Base-by-base conservation (phyloP, 1,140 invertebrate genomes). In the Drosophila tristis region DNA sequence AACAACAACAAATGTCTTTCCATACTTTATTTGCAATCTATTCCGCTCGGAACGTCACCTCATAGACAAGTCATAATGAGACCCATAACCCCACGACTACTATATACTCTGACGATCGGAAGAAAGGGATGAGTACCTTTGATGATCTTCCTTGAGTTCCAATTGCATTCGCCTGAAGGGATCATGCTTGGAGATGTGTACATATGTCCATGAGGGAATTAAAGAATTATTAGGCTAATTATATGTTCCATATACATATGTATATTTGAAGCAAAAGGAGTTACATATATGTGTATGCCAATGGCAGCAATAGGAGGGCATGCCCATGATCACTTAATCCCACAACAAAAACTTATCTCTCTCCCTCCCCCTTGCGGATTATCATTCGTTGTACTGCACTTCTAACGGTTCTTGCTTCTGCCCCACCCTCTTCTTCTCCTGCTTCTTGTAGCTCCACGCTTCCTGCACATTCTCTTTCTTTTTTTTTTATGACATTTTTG, bases 1-100 rank as follows among this genome's bases (percentile, higher is more conserved):
- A n/a, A n/a, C n/a, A 20, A 20, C 20, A 20, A 20, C 20, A 20
- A 20, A 20, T 20, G 59, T 66, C 67, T 54, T 50, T 50, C 42
- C 59, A 63, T 61, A 74, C 55, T 57, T 65, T 65, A 71, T 75
- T 75, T 75, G 56, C 51, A 64, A 78, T 64, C 50, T 57, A 62
- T 64, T 63, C 44, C 48, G 63, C 35, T 58, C 60, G 48, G 62
- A 67, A 20, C 65, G 55, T 62, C 56, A 48, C 26, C 6, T 59
- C 42, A 48, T 39, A 39, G 9, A 13, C 11, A 11, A 39, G 9
- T 3, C 31, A 9, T 31, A 31, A 13, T 1, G 9, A 39, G 35
- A 9, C 31, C 9, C 9, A 11, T 9, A 4, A 13, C 4, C 11
- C 35, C 3, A 39, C 11, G 11, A 13, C 35, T 13, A 13, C 35